Percentiles rank a stretch among this genome's conserved stretches.
Evolutionary conservation across 2,797 vertebrate genomes (phyloP).

Genomic region (Helarctos malayanus): DNA sequence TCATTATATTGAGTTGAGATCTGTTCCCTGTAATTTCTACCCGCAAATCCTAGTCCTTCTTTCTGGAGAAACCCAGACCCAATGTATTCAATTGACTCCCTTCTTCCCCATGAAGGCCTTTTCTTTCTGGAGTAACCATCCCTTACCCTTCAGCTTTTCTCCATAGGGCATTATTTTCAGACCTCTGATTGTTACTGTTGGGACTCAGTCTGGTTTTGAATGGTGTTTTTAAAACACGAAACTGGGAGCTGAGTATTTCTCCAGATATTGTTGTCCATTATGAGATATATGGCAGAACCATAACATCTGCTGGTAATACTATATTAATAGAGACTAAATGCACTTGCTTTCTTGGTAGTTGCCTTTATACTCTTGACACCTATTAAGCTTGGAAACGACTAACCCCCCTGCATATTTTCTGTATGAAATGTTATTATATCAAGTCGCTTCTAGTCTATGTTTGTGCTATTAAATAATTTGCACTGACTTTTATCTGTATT

Average conservation of each 20-base stretch:
- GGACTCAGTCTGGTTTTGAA: constrained; percentile 63
- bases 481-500: constrained; percentile 67
- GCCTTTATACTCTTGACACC: constrained; percentile 55
- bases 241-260: constrained; percentile 14
- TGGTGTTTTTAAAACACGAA: constrained; percentile 67
- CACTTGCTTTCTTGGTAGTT: constrained; percentile 52
- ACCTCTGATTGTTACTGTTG: constrained; percentile 61
- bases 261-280: constrained; percentile 49
- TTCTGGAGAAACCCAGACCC: constrained; percentile 25
- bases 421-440: constrained; percentile 63
- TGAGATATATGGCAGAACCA: neutral
- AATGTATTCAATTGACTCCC: neutral
- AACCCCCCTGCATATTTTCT: constrained; percentile 46
- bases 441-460: constrained; percentile 23
- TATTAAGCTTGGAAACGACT: constrained; percentile 49
- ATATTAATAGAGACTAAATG: constrained; percentile 54
- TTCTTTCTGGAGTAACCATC: constrained; percentile 44
- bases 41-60: constrained; percentile 43
- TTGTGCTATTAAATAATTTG: constrained; percentile 70
- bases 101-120: neutral
- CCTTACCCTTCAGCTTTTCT: constrained; percentile 23
- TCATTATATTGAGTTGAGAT: constrained; percentile 52
- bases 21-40: constrained; percentile 55
- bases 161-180: constrained; percentile 60
- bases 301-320: constrained; percentile 29